Conservation (phyloP, 2,113 vertebrate species). For the Bos javanicus region DNA sequence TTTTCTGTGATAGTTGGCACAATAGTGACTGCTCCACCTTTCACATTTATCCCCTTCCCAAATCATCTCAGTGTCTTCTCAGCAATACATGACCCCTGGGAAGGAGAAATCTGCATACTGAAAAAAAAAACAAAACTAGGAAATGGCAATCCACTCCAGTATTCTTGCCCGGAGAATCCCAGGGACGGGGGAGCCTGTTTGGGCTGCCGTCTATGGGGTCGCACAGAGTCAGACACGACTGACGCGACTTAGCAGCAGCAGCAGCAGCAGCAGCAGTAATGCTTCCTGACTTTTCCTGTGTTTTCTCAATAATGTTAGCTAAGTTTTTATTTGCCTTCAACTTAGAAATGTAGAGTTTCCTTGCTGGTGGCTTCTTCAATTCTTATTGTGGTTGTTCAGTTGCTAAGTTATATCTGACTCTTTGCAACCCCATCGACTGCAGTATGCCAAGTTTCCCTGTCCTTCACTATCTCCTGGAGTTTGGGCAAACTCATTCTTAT, state of each 20-base stretch:
- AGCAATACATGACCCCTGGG: neutral
- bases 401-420: neutral
- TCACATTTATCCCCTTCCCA: neutral
- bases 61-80: neutral
- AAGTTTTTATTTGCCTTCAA: slow-evolving; percentile 12
- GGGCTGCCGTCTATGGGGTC: too few species aligned
- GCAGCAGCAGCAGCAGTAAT: neutral
- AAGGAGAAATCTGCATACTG: neutral
- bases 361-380: neutral
- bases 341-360: neutral
- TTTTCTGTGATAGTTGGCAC: slow-evolving; percentile 15
- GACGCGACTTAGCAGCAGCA: too few species aligned
- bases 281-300: neutral
- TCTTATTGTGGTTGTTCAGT: neutral
- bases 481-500: neutral
- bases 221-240: too few species aligned
- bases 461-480: neutral
- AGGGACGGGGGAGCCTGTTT: too few species aligned
- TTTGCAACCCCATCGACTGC: neutral
- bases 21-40: neutral
- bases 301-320: neutral
- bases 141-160: too few species aligned
- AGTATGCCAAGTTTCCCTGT: neutral
- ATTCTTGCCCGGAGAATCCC: too few species aligned
- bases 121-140: neutral